A percentile compares a stretch with the other conserved stretches of the same genome.
These are phyloP conservation scores for Halcyon badia DNA, from an alignment of 2,797 vertebrate species.

Conservation along the genomic window DNA sequence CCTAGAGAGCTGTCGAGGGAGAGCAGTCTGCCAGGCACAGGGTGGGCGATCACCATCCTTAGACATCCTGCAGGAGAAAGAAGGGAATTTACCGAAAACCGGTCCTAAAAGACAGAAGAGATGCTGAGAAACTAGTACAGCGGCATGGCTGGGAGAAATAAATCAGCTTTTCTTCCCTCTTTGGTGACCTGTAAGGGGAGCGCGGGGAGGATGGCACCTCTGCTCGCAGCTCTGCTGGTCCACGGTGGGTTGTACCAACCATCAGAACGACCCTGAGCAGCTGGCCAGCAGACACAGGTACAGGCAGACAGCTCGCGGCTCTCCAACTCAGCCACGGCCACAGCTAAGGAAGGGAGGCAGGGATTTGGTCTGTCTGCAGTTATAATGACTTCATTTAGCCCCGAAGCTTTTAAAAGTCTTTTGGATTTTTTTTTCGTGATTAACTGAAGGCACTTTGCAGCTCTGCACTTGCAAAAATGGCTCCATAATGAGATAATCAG, in stretches of 20 bases:
- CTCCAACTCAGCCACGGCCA: background rate
- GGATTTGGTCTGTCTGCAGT: background rate
- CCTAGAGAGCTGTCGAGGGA: background rate
- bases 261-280: accelerated
- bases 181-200: background rate
- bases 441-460: background rate
- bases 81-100: accelerated
- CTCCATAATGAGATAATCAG: conserved; percentile 35
- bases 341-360: background rate
- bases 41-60: background rate
- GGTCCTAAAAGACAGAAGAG: background rate
- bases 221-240: accelerated
- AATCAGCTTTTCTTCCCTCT: background rate
- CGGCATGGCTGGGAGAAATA: background rate
- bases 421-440: background rate
- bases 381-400: background rate
- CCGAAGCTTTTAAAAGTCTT: background rate
- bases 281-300: accelerated
- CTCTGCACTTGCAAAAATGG: background rate
- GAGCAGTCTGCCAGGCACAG: background rate
- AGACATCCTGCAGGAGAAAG: background rate
- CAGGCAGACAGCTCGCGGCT: too few species aligned
- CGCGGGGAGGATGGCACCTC: background rate
- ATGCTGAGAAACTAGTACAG: background rate
- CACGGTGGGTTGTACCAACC: accelerated